These are phyloP conservation scores for Nemurella pictetii DNA, from an alignment of 2,888 invertebrate genomes.

Conservation along the genomic window DNA sequence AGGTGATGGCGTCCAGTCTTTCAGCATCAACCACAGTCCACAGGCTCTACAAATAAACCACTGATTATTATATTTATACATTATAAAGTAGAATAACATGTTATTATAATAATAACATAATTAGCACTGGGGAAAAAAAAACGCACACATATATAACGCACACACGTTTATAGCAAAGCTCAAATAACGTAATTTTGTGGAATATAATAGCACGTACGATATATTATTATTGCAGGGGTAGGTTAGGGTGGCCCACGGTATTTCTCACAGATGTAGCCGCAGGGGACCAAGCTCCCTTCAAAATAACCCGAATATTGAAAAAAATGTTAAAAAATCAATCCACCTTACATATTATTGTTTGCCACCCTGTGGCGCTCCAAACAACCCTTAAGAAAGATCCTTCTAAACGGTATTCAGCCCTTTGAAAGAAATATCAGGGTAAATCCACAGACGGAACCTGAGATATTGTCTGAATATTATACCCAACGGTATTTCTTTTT, in stretches of 20 bases:
- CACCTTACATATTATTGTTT: slow-evolving; percentile 25
- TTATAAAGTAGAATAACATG: neutral
- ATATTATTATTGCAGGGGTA: neutral
- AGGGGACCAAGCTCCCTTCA: slow-evolving; percentile 27
- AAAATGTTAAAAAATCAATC: slow-evolving; percentile 18
- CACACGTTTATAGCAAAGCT: neutral
- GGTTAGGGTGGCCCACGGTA: neutral
- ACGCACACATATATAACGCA: neutral
- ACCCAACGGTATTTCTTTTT: slow-evolving; percentile 31
- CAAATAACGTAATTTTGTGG: neutral
- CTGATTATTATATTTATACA: neutral
- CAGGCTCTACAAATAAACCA: neutral
- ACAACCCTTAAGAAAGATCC: slow-evolving; percentile 28
- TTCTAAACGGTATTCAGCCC: slow-evolving; percentile 27
- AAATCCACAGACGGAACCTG: slow-evolving; percentile 26
- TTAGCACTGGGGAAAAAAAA: neutral
- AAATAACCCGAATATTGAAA: slow-evolving; percentile 26
- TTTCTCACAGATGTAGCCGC: neutral
- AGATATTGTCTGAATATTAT: slow-evolving; percentile 29
- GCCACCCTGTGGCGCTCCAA: slow-evolving; percentile 28
- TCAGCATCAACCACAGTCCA: neutral
- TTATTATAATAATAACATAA: neutral
- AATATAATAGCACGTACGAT: neutral
- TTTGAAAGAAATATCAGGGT: slow-evolving; percentile 28
- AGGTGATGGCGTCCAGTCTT: neutral